These are phyloP conservation scores for Microcebus lehilahytsara DNA, from an alignment of 2,113 vertebrate species.

Conservation along the genomic window DNA sequence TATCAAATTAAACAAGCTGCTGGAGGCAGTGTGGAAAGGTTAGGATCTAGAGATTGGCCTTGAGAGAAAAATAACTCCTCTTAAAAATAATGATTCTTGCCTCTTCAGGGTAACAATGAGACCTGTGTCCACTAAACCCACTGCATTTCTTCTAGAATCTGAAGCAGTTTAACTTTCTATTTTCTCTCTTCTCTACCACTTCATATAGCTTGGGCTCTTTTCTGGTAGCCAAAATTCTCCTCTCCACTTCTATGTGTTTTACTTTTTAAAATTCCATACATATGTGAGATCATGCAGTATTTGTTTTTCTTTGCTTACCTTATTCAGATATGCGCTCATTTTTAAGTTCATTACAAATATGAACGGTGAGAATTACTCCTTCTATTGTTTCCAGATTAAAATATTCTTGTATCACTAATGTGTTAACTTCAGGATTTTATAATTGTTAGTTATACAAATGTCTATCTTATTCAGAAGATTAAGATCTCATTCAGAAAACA, in stretches of 20 bases:
- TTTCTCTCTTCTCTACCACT: too few species aligned
- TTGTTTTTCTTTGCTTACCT: neutral
- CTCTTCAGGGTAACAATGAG: neutral
- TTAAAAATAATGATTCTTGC: neutral
- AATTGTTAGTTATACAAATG: neutral
- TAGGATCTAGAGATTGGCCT: neutral
- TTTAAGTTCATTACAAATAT: neutral
- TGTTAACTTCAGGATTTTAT: too few species aligned
- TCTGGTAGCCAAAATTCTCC: neutral
- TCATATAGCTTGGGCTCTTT: neutral
- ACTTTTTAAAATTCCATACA: neutral
- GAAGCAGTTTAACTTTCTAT: neutral
- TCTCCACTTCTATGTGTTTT: neutral
- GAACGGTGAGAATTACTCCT: neutral
- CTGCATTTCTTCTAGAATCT: neutral
- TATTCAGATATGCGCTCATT: neutral
- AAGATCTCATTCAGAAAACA: neutral
- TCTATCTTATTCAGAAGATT: neutral
- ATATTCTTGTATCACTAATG: neutral
- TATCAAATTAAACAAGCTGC: neutral
- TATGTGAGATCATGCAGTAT: neutral
- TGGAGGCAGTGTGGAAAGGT: neutral
- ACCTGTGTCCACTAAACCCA: neutral
- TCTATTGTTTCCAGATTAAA: neutral
- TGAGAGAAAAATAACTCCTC: neutral